phyloP scores from a whole-genome alignment of 2,113 vertebrate species.

The Podarcis cretensis region DNA sequence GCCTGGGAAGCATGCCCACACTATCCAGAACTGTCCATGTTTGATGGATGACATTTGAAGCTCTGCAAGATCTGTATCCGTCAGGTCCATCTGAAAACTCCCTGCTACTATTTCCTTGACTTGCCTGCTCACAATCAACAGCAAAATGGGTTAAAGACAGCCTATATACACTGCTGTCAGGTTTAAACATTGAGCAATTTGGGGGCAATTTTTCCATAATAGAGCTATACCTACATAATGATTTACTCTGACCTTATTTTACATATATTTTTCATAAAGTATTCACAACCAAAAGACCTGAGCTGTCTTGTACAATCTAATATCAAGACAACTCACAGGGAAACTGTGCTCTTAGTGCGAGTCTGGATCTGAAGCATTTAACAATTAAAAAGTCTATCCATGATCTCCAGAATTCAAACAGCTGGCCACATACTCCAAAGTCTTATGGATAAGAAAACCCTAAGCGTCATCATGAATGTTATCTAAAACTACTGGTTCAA shows the following conservation, averaged over 20 bases:
- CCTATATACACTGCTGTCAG: background rate
- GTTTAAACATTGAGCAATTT: constrained; percentile 19
- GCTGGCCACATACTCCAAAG: background rate
- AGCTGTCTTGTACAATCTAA: background rate
- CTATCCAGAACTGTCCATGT: background rate
- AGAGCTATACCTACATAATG: background rate
- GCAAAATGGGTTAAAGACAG: background rate
- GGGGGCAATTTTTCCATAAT: constrained; percentile 10
- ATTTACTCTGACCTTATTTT: background rate
- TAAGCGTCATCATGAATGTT: background rate
- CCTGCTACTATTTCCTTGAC: background rate
- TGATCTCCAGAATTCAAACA: background rate
- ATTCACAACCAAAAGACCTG: background rate
- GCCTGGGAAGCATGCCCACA: background rate
- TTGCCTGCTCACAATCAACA: constrained; percentile 6
- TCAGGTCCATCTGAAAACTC: background rate
- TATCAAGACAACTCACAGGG: background rate
- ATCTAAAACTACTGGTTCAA: background rate
- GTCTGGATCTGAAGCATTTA: background rate
- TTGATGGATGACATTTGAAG: background rate
- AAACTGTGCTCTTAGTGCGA: background rate
- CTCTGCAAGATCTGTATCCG: background rate
- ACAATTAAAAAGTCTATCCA: background rate
- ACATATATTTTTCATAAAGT: background rate
- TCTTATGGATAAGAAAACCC: background rate